Conservation (phyloP, 2,888 invertebrate species). For the Bembecia ichneumoniformis region DNA sequence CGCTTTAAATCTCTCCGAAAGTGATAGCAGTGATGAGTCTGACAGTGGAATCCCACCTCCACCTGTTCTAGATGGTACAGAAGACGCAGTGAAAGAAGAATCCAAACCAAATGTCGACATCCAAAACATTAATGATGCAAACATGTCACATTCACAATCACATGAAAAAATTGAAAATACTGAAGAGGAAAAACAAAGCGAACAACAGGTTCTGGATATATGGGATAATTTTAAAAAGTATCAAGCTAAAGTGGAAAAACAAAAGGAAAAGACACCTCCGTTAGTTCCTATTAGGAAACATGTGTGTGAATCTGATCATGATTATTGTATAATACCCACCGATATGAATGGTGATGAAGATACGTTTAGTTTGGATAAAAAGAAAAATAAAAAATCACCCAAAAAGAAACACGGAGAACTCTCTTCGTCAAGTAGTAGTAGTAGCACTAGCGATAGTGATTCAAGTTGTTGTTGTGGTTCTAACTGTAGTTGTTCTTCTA, state of each 20-base stretch:
- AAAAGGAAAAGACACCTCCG: slow-evolving; percentile 57
- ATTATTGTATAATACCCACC: slow-evolving; percentile 76
- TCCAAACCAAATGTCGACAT: slow-evolving; percentile 14
- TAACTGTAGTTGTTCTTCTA: slow-evolving; percentile 86
- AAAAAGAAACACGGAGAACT: slow-evolving; percentile 62
- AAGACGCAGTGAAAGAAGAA: slow-evolving; percentile 24
- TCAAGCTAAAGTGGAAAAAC: slow-evolving; percentile 78
- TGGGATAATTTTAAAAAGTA: slow-evolving; percentile 85
- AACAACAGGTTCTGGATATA: slow-evolving; percentile 77
- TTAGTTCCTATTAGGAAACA: slow-evolving; percentile 66
- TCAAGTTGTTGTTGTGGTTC: slow-evolving; percentile 86
- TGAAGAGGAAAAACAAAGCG: slow-evolving; percentile 66
- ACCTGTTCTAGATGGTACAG: slow-evolving; percentile 24
- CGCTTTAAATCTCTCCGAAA: slow-evolving; percentile 86
- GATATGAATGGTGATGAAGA: slow-evolving; percentile 62
- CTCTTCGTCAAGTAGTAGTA: slow-evolving; percentile 82
- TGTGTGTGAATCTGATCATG: slow-evolving; percentile 80
- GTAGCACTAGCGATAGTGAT: slow-evolving; percentile 79
- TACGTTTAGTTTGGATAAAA: slow-evolving; percentile 44
- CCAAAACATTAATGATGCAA: slow-evolving; percentile 8
- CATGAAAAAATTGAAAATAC: slow-evolving; percentile 20
- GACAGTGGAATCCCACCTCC: slow-evolving; percentile 42
- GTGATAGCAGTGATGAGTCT: slow-evolving; percentile 83
- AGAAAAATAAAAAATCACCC: slow-evolving; percentile 64
- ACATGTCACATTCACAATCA: slow-evolving; percentile 15